Percentiles rank a stretch among this genome's conserved stretches.
phyloP scores from a whole-genome alignment of 2,888 invertebrate genomes.

The Junonia oenone region DNA sequence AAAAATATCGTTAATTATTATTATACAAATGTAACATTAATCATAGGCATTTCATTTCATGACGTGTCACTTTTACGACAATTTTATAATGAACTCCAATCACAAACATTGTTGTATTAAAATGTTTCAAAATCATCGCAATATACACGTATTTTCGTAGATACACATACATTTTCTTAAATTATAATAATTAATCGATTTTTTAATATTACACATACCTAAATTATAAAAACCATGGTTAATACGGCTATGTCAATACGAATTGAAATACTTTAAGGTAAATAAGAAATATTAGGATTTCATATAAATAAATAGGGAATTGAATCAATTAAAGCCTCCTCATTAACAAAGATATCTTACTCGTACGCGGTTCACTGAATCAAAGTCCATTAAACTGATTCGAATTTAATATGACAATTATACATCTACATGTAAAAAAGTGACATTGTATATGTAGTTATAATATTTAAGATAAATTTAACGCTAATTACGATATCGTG shows the following conservation, averaged over 20 bases:
- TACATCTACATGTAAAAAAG: conserved; percentile 10
- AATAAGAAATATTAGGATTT: background rate
- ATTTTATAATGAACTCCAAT: background rate
- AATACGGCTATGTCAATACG: background rate
- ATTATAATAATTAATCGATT: background rate
- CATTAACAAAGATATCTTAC: background rate
- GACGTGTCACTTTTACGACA: background rate
- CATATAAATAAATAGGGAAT: background rate
- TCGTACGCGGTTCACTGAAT: conserved; percentile 6
- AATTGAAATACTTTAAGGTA: background rate
- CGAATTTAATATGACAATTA: conserved; percentile 26
- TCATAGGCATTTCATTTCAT: conserved; percentile 5
- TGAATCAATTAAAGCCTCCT: background rate
- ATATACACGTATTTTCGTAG: background rate
- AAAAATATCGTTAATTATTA: background rate
- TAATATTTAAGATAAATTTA: conserved; percentile 1
- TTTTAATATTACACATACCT: background rate
- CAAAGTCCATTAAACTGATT: conserved; percentile 20
- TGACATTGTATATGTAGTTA: background rate
- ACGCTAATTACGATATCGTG: background rate
- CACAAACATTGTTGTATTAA: background rate
- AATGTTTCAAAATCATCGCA: background rate
- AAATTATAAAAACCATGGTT: background rate
- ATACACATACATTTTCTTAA: background rate
- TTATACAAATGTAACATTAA: background rate